Conservation (phyloP, 23 tunicate species). For the Halocynthia roretzi region DNA sequence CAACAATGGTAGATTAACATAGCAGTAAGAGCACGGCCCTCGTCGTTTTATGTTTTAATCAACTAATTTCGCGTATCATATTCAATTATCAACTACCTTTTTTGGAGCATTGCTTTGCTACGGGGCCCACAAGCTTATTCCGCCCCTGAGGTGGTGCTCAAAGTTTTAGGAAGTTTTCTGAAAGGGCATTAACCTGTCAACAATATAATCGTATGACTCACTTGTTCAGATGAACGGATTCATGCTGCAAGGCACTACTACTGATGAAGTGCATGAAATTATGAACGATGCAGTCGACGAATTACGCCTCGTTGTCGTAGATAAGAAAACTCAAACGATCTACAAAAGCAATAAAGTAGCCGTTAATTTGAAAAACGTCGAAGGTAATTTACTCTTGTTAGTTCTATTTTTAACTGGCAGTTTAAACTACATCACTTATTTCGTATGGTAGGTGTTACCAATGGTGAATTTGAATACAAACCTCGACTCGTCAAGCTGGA, state of each 20-base stretch:
- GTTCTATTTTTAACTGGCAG: neutral
- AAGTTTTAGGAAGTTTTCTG: no score
- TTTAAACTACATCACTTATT: neutral
- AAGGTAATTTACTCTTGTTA: slow-evolving; percentile 45
- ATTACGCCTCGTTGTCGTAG: slow-evolving; percentile 55
- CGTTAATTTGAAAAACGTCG: slow-evolving; percentile 81
- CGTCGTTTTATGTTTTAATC: no score
- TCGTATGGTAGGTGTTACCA: slow-evolving; percentile 51
- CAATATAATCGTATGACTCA: neutral
- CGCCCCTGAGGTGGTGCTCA: neutral
- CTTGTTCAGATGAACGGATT: slow-evolving; percentile 71
- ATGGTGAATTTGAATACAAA: slow-evolving; percentile 41
- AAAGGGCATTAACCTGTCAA: no score
- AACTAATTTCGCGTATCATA: no score
- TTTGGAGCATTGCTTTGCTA: no score
- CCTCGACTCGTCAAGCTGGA: slow-evolving; percentile 74
- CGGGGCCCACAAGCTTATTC: no score
- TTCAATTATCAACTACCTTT: no score
- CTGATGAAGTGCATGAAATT: slow-evolving; percentile 61
- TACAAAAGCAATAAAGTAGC: slow-evolving; percentile 74
- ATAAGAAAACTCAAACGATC: slow-evolving; percentile 47
- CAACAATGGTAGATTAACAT: no score
- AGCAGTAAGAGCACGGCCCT: no score
- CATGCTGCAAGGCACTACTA: slow-evolving; percentile 41
- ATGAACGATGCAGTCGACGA: slow-evolving; percentile 49